phyloP scores from a whole-genome alignment of 92 coral and sea anemone species.

The Siderastrea radians region DNA sequence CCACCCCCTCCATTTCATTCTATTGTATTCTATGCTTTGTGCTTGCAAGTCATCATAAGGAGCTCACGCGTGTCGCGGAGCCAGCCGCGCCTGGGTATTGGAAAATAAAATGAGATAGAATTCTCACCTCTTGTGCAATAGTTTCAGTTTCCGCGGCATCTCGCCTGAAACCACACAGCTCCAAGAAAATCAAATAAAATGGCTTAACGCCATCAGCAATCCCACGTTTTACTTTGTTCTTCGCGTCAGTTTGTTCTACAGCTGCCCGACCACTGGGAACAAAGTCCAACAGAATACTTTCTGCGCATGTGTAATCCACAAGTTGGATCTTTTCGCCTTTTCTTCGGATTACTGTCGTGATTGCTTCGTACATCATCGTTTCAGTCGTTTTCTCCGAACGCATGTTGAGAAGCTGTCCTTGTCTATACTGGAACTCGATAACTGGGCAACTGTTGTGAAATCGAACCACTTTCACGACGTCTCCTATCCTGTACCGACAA shows the following conservation, averaged over 20 bases:
- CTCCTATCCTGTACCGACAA: slow-evolving; percentile 70
- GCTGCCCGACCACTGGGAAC: not conserved
- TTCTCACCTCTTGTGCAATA: slow-evolving; percentile 26
- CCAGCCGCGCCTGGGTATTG: not conserved
- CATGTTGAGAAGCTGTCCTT: slow-evolving; percentile 65
- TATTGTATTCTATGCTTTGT: no score
- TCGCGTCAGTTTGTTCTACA: not conserved
- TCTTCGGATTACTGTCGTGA: slow-evolving; percentile 42
- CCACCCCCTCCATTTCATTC: no score
- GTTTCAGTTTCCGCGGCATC: not conserved
- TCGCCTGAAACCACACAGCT: not conserved
- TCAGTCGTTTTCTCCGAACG: slow-evolving; percentile 68
- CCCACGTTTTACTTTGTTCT: not conserved
- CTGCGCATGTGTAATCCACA: slow-evolving; percentile 68
- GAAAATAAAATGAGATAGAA: not conserved
- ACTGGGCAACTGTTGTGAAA: slow-evolving; percentile 61
- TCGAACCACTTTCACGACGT: slow-evolving; percentile 57
- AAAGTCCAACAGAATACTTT: slow-evolving; percentile 55
- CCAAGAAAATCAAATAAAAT: slow-evolving; percentile 48
- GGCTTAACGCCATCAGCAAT: slow-evolving; percentile 12
- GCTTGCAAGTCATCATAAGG: no score
- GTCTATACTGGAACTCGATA: slow-evolving; percentile 60
- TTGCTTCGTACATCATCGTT: slow-evolving; percentile 54
- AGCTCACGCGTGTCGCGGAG: no score
- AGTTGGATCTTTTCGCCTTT: slow-evolving; percentile 24